Percentiles rank a stretch among this genome's conserved stretches.
phyloP scores from a whole-genome alignment of 2,888 invertebrate genomes.

The Phalangium opilio region DNA sequence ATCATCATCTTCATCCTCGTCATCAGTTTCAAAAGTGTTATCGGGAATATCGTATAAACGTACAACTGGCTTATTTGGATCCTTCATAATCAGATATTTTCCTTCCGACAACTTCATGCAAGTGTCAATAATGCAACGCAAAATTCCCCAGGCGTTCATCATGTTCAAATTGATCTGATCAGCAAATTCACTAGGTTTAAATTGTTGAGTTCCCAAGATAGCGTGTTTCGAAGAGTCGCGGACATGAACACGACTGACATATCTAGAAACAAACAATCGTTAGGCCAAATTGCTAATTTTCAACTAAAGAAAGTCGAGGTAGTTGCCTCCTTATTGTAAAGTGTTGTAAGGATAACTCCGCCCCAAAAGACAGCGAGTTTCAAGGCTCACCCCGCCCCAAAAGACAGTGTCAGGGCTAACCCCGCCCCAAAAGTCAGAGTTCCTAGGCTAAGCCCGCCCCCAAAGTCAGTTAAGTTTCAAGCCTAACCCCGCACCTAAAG shows the following conservation, averaged over 20 bases:
- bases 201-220: slow-evolving; percentile 91
- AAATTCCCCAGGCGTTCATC: slow-evolving; percentile 99
- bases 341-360: too few relatives aligned
- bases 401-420: too few relatives aligned
- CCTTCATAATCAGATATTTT: slow-evolving; percentile 89
- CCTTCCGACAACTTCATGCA: slow-evolving; percentile 95
- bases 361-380: too few relatives aligned
- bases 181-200: slow-evolving; percentile 95
- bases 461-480: too few relatives aligned
- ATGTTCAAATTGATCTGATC: slow-evolving; percentile 96
- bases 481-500: too few relatives aligned
- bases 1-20: slow-evolving; percentile 73
- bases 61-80: slow-evolving; percentile 96
- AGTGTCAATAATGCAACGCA: slow-evolving; percentile 91
- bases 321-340: too few relatives aligned
- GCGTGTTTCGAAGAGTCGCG: slow-evolving; percentile 92
- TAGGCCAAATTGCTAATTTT: too few relatives aligned
- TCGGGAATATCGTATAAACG: slow-evolving; percentile 96
- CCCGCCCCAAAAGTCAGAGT: too few relatives aligned
- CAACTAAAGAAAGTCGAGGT: too few relatives aligned
- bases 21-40: slow-evolving; percentile 94
- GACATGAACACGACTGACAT: slow-evolving; percentile 87
- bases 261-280: too few relatives aligned
- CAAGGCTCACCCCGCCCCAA: too few relatives aligned
- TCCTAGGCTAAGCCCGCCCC: too few relatives aligned